A percentile compares a stretch with the other conserved stretches of the same genome.
Evolutionary conservation across 2,888 invertebrate genomes (phyloP).

Genomic region (Nasonovia ribisnigri): DNA sequence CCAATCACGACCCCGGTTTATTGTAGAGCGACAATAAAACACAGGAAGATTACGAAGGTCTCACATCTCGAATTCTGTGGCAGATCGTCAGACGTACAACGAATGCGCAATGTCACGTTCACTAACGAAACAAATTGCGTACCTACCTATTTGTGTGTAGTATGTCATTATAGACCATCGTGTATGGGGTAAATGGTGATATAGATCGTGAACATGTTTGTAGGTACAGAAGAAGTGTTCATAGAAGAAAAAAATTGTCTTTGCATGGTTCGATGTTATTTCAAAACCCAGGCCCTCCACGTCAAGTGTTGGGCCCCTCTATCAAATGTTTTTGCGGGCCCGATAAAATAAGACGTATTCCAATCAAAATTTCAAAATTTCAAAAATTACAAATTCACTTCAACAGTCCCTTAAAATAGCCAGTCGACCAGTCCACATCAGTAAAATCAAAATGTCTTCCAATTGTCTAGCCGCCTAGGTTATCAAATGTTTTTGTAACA

Average conservation of each 20-base stretch:
- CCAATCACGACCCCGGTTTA: not conserved
- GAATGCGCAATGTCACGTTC: not conserved
- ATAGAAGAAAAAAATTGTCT: not conserved
- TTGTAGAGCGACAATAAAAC: not conserved
- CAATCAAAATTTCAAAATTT: too few relatives aligned
- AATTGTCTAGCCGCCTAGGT: not conserved
- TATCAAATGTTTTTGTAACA: not conserved
- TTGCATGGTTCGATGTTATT: not conserved
- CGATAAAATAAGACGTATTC: too few relatives aligned
- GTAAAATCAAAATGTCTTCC: not conserved
- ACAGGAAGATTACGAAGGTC: conserved; percentile 38
- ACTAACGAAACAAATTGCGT: not conserved
- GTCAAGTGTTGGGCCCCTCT: too few relatives aligned
- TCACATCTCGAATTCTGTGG: conserved; percentile 17
- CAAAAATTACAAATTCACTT: too few relatives aligned
- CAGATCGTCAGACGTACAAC: not conserved
- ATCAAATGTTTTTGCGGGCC: too few relatives aligned
- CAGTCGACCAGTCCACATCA: too few relatives aligned
- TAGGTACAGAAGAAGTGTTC: not conserved
- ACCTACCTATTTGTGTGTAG: not conserved
- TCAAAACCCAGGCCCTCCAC: too few relatives aligned
- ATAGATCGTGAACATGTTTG: not conserved
- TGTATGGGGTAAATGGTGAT: not conserved
- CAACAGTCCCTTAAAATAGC: too few relatives aligned
- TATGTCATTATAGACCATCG: not conserved